These are phyloP conservation scores for Myotis yumanensis DNA, from an alignment of 2,113 vertebrate species.

Conservation along the genomic window DNA sequence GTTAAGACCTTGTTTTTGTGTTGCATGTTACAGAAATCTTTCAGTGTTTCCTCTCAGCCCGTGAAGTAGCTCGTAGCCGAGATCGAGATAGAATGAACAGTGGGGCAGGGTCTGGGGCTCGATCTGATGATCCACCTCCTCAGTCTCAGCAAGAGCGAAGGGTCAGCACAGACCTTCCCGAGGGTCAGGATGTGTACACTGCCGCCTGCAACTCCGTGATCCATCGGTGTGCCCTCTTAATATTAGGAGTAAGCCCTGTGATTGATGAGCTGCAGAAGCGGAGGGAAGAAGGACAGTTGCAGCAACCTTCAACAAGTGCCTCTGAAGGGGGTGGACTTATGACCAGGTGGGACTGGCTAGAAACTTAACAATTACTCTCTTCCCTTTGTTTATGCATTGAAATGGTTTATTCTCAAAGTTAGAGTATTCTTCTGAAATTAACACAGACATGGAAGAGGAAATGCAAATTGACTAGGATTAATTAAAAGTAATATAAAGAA, in stretches of 20 bases:
- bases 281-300: conserved; percentile 88
- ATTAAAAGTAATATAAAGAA: conserved; percentile 40
- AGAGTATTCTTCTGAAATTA: neutral
- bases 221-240: conserved; percentile 94
- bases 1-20: conserved; percentile 88
- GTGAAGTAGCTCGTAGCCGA: conserved; percentile 94
- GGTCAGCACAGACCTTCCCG: conserved; percentile 89
- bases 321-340: conserved; percentile 91
- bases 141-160: conserved; percentile 89
- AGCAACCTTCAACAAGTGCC: conserved; percentile 78
- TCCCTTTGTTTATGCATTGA: neutral
- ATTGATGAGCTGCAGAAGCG: conserved; percentile 88
- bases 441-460: conserved; percentile 19
- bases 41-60: conserved; percentile 99
- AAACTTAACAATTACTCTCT: neutral
- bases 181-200: conserved; percentile 96
- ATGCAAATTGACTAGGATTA: conserved; percentile 29
- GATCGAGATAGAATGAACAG: conserved; percentile 91
- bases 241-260: conserved; percentile 94
- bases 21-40: conserved; percentile 96
- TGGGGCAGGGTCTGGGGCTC: conserved; percentile 83
- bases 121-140: conserved; percentile 87
- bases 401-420: conserved; percentile 27
- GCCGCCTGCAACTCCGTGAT: conserved; percentile 97
- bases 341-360: conserved; percentile 89